Evolutionary conservation across 2,113 vertebrate genomes (phyloP).

Genomic region (Tachysurus fulvidraco): DNA sequence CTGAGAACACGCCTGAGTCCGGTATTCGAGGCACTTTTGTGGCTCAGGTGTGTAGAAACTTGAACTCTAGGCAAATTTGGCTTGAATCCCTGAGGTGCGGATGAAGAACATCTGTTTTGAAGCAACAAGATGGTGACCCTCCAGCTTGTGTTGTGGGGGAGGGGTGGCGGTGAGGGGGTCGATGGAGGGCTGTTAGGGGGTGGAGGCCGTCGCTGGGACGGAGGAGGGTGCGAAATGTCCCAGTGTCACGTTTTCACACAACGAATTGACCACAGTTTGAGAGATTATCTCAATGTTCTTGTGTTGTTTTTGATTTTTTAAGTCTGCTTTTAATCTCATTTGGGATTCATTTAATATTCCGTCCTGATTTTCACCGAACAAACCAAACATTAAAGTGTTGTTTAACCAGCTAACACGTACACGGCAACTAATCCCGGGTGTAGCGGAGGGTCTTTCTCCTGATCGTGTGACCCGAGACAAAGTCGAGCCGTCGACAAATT

Average conservation of each 20-base stretch:
- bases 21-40: not conserved
- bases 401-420: not conserved
- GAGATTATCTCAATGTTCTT: not conserved
- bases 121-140: slow-evolving; percentile 30
- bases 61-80: not conserved
- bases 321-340: too few species aligned
- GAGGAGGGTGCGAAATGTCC: slow-evolving; percentile 46
- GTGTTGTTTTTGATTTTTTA: too few species aligned
- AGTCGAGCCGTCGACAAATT: too few species aligned
- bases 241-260: not conserved
- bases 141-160: not conserved
- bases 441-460: not conserved
- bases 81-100: not conserved
- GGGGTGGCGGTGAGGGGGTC: too few species aligned
- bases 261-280: not conserved
- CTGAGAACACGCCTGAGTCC: not conserved
- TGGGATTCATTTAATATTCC: too few species aligned
- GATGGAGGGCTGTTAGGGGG: not conserved
- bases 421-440: not conserved
- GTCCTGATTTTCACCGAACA: too few species aligned
- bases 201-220: slow-evolving; percentile 51
- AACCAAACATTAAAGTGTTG: not conserved
- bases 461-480: not conserved
- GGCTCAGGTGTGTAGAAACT: slow-evolving; percentile 6
- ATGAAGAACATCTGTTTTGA: slow-evolving; percentile 33